Evolutionary conservation across 2,797 vertebrate species (phyloP).

Genomic region (Sparidentex hasta): DNA sequence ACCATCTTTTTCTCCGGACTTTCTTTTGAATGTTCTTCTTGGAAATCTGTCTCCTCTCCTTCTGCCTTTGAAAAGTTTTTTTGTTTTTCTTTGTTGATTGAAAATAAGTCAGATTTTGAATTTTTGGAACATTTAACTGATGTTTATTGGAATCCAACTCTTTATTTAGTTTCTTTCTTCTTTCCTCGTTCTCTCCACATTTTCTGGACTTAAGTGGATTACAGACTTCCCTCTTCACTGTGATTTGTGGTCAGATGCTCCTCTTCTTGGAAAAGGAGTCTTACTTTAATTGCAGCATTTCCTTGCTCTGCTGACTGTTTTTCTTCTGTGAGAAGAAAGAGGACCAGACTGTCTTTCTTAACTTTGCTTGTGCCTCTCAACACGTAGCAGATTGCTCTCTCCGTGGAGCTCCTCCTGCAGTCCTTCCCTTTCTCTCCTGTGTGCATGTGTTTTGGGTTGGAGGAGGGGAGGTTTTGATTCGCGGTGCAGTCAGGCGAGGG

Average conservation of each 20-base stretch:
- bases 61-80: neutral
- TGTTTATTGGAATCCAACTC: neutral
- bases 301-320: slow-evolving; percentile 28
- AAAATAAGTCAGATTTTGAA: too few species aligned
- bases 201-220: slow-evolving; percentile 41
- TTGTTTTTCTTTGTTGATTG: neutral
- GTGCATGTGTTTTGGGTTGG: slow-evolving; percentile 57
- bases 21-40: too few species aligned
- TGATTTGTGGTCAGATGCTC: slow-evolving; percentile 37
- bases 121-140: neutral
- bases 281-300: slow-evolving; percentile 48
- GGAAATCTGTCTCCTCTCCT: neutral
- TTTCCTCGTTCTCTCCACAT: slow-evolving; percentile 29
- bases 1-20: neutral
- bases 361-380: slow-evolving; percentile 41
- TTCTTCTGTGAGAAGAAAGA: slow-evolving; percentile 17
- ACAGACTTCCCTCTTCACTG: slow-evolving; percentile 29
- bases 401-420: slow-evolving; percentile 63
- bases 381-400: slow-evolving; percentile 53
- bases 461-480: slow-evolving; percentile 76
- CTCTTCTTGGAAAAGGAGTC: slow-evolving; percentile 44
- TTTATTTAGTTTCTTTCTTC: neutral
- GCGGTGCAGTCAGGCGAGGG: slow-evolving; percentile 71
- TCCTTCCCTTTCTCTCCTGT: slow-evolving; percentile 46
- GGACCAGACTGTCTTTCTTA: slow-evolving; percentile 26